A percentile compares a stretch with the other conserved stretches of the same genome.
Conservation (phyloP, 2,888 invertebrate species). For the Schizotus pectinicornis region DNA sequence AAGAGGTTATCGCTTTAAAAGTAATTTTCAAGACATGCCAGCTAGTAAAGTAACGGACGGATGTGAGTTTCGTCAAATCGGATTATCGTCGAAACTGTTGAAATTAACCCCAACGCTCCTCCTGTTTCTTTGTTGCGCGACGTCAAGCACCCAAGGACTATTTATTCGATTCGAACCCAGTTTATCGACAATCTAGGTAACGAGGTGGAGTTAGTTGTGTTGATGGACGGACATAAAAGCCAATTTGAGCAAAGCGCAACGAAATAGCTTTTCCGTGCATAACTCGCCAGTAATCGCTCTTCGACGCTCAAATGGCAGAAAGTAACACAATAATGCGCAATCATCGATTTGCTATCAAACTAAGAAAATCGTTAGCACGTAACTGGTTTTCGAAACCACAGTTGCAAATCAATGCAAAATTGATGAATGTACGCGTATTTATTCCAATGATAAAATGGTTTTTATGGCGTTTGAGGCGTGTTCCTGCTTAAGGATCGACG, state of each 20-base stretch:
- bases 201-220: too few species aligned
- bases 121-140: background rate
- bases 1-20: conserved; percentile 19
- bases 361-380: too few species aligned
- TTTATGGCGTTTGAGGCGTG: conserved; percentile 14
- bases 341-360: too few species aligned
- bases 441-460: conserved; percentile 9
- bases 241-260: too few species aligned
- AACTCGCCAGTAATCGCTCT: too few species aligned
- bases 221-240: too few species aligned
- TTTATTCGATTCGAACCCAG: background rate
- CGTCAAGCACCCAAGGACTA: background rate
- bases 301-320: too few species aligned
- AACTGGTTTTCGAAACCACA: background rate
- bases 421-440: background rate
- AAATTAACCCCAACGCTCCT: background rate
- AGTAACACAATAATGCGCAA: too few species aligned
- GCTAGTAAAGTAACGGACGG: background rate
- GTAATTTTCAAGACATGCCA: conserved; percentile 21
- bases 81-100: background rate
- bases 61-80: too few species aligned
- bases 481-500: conserved; percentile 7
- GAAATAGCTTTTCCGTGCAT: too few species aligned
- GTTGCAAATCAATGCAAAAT: background rate
- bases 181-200: too few species aligned